Base-by-base conservation (phyloP, 2,113 vertebrate species). In the Salminus brasiliensis region DNA sequence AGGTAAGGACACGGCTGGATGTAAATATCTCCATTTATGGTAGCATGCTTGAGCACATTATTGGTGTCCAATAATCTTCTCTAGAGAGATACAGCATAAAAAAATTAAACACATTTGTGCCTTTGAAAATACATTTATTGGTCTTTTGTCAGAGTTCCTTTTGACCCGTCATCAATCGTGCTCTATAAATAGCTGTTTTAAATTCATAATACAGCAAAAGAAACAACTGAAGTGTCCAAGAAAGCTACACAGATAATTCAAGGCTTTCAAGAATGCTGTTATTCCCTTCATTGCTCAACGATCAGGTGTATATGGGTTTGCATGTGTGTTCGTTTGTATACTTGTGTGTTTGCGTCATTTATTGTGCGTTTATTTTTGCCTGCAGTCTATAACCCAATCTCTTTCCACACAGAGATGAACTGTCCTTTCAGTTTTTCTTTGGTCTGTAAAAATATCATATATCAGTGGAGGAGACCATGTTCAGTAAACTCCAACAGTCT, bases 71-170 rank as follows among this genome's bases (percentile, higher is more conserved):
- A 95, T 95, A n/a, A n/a, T n/a, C 1, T 41, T 96, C 91, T 95
- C 94, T 96, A 96, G 94, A 96, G 95, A 96, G 94, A 95, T 95
- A 95, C 92, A 94, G 94, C 95, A 95, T 96, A 95, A 94, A 95
- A 96, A 95, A 95, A 96, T 95, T 96, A 95, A 96, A 95, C 95
- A 96, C 96, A 96, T 95, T 95, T 94, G 94, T 92, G 94, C 92
- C 94, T 94, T 94, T 95, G 94, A 96, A 96, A 96, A 96, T 96
- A 96, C 94, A 96, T 95, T 94, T 95, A 95, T 72, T 75, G 36
- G 57, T 75, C 52, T 78, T 29, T 47, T 32, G 36, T 92, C 60
- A 36, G 43, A 74, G 59, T 79, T 92, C 89, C 90, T 82, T 86
- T 92, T 80, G 25, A 79, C 32, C 90, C 85, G 91, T 93, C 91